A percentile compares a stretch with the other conserved stretches of the same genome.
Conservation (phyloP, 2,888 invertebrate species). For the Ormyrus nitidulus region DNA sequence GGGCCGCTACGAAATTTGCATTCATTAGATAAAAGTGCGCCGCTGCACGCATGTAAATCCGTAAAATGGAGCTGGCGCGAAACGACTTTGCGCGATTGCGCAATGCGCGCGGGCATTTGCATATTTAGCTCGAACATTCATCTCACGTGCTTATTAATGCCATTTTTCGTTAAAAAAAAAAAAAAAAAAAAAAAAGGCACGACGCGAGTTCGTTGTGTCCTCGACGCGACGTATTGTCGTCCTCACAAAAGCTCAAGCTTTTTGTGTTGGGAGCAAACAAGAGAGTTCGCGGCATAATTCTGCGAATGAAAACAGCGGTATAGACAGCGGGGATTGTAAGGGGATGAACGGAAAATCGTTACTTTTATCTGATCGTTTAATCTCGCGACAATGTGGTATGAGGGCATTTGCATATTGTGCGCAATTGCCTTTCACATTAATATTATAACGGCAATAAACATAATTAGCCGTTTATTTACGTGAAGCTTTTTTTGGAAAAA, state of each 20-base stretch:
- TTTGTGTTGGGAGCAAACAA: background rate
- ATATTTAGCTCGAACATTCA: conserved; percentile 35
- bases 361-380: conserved; percentile 21
- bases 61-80: conserved; percentile 39
- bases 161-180: background rate
- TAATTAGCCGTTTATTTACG: no score
- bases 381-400: background rate
- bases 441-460: no score
- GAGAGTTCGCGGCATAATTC: background rate
- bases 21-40: conserved; percentile 50
- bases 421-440: no score
- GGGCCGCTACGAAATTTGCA: conserved; percentile 41
- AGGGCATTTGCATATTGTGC: background rate
- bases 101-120: conserved; percentile 36
- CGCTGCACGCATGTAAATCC: conserved; percentile 20
- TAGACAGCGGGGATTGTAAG: background rate
- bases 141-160: conserved; percentile 15
- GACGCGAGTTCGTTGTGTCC: no score
- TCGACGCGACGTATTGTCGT: background rate
- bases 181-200: background rate
- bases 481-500: no score
- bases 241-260: background rate
- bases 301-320: conserved; percentile 1
- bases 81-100: conserved; percentile 43
- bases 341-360: conserved; percentile 26